Percentiles rank a stretch among this genome's conserved stretches.
Conservation (phyloP, 2,113 vertebrate species). For the Onychostruthus taczanowskii region DNA sequence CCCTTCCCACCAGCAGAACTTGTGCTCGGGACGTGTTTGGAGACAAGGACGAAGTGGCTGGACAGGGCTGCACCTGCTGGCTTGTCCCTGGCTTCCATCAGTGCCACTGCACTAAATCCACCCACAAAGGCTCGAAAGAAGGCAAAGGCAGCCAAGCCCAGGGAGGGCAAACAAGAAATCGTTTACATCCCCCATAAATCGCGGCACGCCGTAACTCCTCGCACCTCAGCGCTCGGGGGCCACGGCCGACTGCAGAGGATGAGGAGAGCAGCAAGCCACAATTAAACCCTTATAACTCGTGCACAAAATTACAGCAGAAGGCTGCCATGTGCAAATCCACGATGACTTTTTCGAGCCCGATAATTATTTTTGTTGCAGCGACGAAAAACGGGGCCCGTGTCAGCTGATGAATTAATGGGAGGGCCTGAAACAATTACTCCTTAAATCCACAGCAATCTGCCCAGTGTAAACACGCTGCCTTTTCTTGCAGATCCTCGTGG, state of each 20-base stretch:
- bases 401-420: conserved; percentile 60
- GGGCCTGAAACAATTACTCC: conserved; percentile 68
- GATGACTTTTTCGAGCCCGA: not conserved
- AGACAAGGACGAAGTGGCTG: not conserved
- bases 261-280: not conserved
- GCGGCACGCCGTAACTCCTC: conserved; percentile 3
- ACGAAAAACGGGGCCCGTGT: not conserved
- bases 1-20: not conserved
- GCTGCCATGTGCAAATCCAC: not conserved
- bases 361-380: conserved; percentile 49
- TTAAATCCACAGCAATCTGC: conserved; percentile 65
- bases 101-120: conserved; percentile 37
- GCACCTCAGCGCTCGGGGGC: not conserved
- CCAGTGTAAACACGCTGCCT: conserved; percentile 56
- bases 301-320: not conserved
- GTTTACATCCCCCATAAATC: conserved; percentile 29
- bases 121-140: not conserved
- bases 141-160: not conserved
- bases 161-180: conserved; percentile 36
- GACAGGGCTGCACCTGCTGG: not conserved
- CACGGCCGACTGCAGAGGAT: not conserved
- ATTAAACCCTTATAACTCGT: conserved; percentile 12
- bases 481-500: conserved; percentile 47
- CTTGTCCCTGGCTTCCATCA: conserved; percentile 41
- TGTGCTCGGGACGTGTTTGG: not conserved